These are phyloP conservation scores for Melanerpes formicivorus DNA, from an alignment of 2,113 vertebrate species.

Conservation along the genomic window DNA sequence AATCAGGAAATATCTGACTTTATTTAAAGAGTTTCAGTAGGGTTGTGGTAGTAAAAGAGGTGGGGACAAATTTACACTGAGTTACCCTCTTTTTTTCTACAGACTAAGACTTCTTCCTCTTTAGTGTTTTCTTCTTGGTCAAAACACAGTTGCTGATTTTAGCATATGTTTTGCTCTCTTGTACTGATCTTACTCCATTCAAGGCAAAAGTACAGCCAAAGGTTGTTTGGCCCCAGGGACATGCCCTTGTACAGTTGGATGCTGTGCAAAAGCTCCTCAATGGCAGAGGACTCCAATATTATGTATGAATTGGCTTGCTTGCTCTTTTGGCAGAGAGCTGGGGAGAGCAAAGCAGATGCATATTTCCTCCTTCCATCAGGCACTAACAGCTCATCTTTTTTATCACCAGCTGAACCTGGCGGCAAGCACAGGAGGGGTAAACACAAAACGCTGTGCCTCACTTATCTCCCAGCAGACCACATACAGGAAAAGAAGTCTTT, in stretches of 20 bases:
- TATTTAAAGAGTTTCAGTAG: not conserved
- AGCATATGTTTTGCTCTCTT: constrained; percentile 1
- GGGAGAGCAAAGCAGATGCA: not conserved
- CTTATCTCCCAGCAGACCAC: not conserved
- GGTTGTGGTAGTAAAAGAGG: not conserved
- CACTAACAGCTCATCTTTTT: not conserved
- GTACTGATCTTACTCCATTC: not conserved
- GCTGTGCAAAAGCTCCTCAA: constrained; percentile 15
- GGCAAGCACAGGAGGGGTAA: not conserved
- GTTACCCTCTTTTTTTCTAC: not conserved
- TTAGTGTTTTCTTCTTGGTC: not conserved
- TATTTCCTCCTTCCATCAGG: not conserved
- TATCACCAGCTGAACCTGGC: not conserved
- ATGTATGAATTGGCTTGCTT: not conserved
- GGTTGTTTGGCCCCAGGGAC: not conserved
- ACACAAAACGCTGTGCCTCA: not conserved
- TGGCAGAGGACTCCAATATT: not conserved
- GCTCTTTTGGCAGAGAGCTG: not conserved
- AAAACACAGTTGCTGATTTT: constrained; percentile 4
- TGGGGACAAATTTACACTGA: not conserved
- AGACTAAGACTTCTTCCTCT: not conserved
- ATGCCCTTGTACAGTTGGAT: constrained; percentile 7
- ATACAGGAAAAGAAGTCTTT: not conserved
- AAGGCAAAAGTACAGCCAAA: constrained; percentile 44
- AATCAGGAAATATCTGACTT: not conserved